These are phyloP conservation scores for Propithecus deckenii DNA, from an alignment of 2,797 vertebrate genomes.

Conservation along the genomic window DNA sequence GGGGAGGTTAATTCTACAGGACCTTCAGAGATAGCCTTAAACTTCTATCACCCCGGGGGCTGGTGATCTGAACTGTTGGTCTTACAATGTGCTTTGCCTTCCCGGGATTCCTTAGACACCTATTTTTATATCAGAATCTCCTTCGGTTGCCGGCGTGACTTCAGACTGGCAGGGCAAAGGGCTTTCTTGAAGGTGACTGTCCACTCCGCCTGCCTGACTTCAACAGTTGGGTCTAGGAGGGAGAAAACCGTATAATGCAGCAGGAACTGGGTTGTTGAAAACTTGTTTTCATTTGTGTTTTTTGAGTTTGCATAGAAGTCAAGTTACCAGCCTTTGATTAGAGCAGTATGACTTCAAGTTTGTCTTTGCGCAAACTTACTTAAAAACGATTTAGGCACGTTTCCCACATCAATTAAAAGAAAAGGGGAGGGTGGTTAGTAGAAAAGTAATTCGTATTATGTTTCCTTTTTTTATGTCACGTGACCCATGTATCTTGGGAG, in stretches of 20 bases:
- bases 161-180: conserved; percentile 79
- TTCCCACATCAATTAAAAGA: not conserved
- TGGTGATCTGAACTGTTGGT: not conserved
- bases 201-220: conserved; percentile 73
- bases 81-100: not conserved
- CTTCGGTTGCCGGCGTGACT: conserved; percentile 70
- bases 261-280: conserved; percentile 62
- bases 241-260: conserved; percentile 15
- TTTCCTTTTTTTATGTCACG: not conserved
- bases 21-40: not conserved
- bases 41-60: not conserved
- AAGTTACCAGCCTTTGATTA: not conserved
- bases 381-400: not conserved
- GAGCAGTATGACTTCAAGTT: not conserved
- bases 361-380: not conserved
- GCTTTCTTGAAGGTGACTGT: conserved; percentile 84
- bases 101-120: conserved; percentile 72
- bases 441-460: not conserved
- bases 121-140: conserved; percentile 84
- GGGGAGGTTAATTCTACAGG: not conserved
- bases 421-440: not conserved
- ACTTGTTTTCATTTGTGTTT: not conserved
- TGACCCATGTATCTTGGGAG: not conserved
- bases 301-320: conserved; percentile 19
- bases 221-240: conserved; percentile 60